A percentile compares a stretch with the other conserved stretches of the same genome.
Evolutionary conservation across 1,140 invertebrate genomes (phyloP).

Genomic region (Oedothorax gibbosus): DNA sequence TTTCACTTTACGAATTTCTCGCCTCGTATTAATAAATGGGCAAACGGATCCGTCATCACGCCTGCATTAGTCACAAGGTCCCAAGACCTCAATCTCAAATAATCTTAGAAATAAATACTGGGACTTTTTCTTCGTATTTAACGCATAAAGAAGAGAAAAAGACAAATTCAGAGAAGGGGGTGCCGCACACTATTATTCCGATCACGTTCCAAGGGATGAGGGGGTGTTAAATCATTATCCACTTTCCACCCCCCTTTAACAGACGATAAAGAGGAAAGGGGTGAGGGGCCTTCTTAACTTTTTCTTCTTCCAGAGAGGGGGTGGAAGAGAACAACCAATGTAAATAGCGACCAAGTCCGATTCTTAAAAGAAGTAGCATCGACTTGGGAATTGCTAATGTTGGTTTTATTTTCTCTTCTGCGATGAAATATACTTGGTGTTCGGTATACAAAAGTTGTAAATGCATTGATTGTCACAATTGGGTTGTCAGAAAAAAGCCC

Average conservation of each 20-base stretch:
- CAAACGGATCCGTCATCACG: constrained; percentile 24
- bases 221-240: constrained; percentile 56
- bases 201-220: constrained; percentile 40
- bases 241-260: not conserved
- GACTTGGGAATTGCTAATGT: constrained; percentile 56
- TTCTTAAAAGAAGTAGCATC: constrained; percentile 30
- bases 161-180: constrained; percentile 42
- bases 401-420: constrained; percentile 56
- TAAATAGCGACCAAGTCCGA: constrained; percentile 54
- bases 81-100: not conserved
- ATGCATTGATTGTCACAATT: no score
- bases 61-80: constrained; percentile 26
- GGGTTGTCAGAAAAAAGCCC: no score
- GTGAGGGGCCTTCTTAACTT: constrained; percentile 30
- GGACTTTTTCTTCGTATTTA: constrained; percentile 6
- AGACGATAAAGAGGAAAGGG: not conserved
- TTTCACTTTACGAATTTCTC: constrained; percentile 21
- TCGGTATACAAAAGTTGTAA: no score
- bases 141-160: constrained; percentile 45
- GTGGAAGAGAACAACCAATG: constrained; percentile 31
- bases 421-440: constrained; percentile 27
- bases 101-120: no score
- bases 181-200: constrained; percentile 43
- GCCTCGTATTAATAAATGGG: constrained; percentile 25
- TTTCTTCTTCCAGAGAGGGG: constrained; percentile 17